Conservation (phyloP, 2,888 invertebrate genomes). For the Priocnemis perturbator region DNA sequence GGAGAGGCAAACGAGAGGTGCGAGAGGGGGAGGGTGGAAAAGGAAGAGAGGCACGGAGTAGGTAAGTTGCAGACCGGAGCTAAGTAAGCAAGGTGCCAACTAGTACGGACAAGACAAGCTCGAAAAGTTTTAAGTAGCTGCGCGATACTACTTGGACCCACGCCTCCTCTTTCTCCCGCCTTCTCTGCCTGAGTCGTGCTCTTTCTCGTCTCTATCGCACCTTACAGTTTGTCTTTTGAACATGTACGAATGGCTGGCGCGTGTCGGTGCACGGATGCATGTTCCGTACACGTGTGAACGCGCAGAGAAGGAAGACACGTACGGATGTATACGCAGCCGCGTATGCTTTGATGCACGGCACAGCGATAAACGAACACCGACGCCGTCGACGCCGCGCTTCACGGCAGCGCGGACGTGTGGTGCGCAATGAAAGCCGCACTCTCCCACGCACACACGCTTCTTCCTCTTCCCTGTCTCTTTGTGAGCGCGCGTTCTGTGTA, state of each 20-base stretch:
- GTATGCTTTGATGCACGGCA: background rate
- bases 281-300: too few relatives aligned
- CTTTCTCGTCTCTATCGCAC: slow-evolving; percentile 32
- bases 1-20: background rate
- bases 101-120: slow-evolving; percentile 40
- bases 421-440: too few relatives aligned
- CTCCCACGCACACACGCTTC: background rate
- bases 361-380: background rate
- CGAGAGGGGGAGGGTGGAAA: slow-evolving; percentile 2
- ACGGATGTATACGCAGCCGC: background rate
- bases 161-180: slow-evolving; percentile 19
- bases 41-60: slow-evolving; percentile 20
- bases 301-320: background rate
- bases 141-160: slow-evolving; percentile 53
- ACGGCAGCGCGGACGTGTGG: too few relatives aligned
- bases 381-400: too few relatives aligned
- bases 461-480: background rate
- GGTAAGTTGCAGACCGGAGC: slow-evolving; percentile 54
- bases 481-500: too few relatives aligned
- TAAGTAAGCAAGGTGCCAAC: slow-evolving; percentile 56
- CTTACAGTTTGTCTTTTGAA: slow-evolving; percentile 46
- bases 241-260: slow-evolving; percentile 24
- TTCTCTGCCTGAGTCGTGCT: slow-evolving; percentile 1
- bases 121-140: slow-evolving; percentile 52
- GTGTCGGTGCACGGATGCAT: slow-evolving; percentile 7